phyloP scores from a whole-genome alignment of 2,888 invertebrate species.

The Emmelina monodactyla region DNA sequence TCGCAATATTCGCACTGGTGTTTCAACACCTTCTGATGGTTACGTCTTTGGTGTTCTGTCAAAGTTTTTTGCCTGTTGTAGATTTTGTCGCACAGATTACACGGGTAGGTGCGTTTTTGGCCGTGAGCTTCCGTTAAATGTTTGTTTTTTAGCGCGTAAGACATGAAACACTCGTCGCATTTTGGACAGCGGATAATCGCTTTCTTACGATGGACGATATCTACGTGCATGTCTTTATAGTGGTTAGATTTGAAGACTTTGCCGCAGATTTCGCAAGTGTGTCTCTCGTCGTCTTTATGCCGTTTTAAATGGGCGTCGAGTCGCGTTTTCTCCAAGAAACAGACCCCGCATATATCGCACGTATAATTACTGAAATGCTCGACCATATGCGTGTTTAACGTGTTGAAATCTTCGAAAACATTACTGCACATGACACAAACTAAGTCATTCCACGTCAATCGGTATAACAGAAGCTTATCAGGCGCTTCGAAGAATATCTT shows the following conservation, averaged over 20 bases:
- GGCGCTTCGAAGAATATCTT: slow-evolving; percentile 54
- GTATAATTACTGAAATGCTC: slow-evolving; percentile 53
- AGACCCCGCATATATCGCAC: slow-evolving; percentile 50
- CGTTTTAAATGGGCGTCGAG: slow-evolving; percentile 53
- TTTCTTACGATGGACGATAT: slow-evolving; percentile 52
- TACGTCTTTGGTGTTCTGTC: slow-evolving; percentile 47
- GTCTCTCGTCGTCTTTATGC: slow-evolving; percentile 56
- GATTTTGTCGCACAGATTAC: slow-evolving; percentile 53
- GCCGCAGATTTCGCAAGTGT: slow-evolving; percentile 59
- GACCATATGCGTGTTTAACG: slow-evolving; percentile 49
- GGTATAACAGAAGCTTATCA: slow-evolving; percentile 43
- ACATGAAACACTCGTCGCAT: slow-evolving; percentile 56
- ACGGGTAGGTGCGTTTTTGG: slow-evolving; percentile 48
- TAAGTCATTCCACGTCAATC: slow-evolving; percentile 47
- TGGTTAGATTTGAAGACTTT: slow-evolving; percentile 54
- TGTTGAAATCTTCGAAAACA: slow-evolving; percentile 52
- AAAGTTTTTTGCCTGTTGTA: slow-evolving; percentile 52
- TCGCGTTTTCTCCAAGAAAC: slow-evolving; percentile 54
- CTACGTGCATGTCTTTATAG: slow-evolving; percentile 54
- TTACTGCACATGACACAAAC: slow-evolving; percentile 50
- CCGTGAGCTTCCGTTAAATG: slow-evolving; percentile 52
- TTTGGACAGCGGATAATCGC: slow-evolving; percentile 48
- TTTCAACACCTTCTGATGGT: slow-evolving; percentile 51
- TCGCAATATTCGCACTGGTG: slow-evolving; percentile 65
- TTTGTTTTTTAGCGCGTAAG: slow-evolving; percentile 47